These are phyloP conservation scores for Clarias laeviceps DNA, from an alignment of 2,797 vertebrate genomes.

Conservation along the genomic window DNA sequence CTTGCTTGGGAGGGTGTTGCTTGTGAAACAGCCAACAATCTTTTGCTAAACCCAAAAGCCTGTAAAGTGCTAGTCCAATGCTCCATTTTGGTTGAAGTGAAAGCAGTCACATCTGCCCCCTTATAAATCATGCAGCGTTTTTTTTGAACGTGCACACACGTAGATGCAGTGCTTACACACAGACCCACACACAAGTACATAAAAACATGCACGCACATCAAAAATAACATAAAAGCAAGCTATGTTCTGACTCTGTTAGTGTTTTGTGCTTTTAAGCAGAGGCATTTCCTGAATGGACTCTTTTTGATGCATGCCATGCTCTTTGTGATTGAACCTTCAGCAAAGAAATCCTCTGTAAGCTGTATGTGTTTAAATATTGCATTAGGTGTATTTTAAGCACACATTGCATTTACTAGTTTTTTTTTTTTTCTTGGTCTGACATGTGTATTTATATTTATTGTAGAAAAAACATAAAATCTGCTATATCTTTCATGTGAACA, in stretches of 20 bases:
- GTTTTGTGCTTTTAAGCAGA: slow-evolving; percentile 37
- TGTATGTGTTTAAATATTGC: slow-evolving; percentile 46
- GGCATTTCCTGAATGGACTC: slow-evolving; percentile 40
- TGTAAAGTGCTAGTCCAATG: slow-evolving; percentile 9
- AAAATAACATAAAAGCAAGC: slow-evolving; percentile 57
- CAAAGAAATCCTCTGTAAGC: slow-evolving; percentile 36
- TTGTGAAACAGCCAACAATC: neutral
- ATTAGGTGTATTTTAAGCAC: slow-evolving; percentile 42
- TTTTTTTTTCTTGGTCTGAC: neutral
- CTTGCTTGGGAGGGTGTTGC: neutral
- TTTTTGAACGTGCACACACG: slow-evolving; percentile 53
- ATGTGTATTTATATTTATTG: neutral
- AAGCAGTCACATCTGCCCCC: slow-evolving; percentile 75
- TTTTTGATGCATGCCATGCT: slow-evolving; percentile 31
- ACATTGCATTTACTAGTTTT: neutral
- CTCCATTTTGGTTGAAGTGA: slow-evolving; percentile 66
- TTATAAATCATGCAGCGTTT: slow-evolving; percentile 77
- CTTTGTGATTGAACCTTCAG: slow-evolving; percentile 43
- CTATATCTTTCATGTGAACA: neutral
- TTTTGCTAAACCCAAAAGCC: slow-evolving; percentile 2
- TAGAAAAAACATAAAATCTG: neutral
- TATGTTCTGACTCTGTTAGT: slow-evolving; percentile 33
- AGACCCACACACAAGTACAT: neutral
- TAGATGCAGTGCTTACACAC: slow-evolving; percentile 47
- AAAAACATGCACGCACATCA: slow-evolving; percentile 60